A percentile compares a stretch with the other conserved stretches of the same genome.
Evolutionary conservation across 2,888 invertebrate species (phyloP).

Genomic region (Drosophila subsilvestris): DNA sequence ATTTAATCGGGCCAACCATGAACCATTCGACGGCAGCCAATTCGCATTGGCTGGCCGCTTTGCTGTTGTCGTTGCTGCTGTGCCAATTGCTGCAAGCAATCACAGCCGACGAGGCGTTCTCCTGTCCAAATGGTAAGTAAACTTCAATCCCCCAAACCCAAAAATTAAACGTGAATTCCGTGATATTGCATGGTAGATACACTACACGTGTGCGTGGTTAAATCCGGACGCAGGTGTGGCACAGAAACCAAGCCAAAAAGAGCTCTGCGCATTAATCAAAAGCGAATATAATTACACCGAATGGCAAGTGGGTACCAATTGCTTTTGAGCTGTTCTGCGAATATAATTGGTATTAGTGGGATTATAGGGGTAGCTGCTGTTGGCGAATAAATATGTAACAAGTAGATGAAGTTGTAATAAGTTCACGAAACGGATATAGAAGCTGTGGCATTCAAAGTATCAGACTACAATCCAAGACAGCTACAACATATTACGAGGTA

Average conservation of each 20-base stretch:
- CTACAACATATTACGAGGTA: not conserved
- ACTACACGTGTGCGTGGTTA: conserved; percentile 68
- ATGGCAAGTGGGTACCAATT: conserved; percentile 16
- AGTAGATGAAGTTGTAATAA: not conserved
- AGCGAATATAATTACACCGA: conserved; percentile 57
- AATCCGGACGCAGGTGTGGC: conserved; percentile 62
- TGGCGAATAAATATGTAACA: not conserved
- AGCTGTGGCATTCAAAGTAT: not conserved
- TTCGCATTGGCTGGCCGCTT: conserved; percentile 84
- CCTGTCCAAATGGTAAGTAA: conserved; percentile 84
- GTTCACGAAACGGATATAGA: not conserved
- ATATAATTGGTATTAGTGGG: not conserved
- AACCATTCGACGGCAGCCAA: conserved; percentile 84
- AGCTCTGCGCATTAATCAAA: conserved; percentile 60
- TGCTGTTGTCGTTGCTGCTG: conserved; percentile 68
- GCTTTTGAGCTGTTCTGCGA: conserved; percentile 44
- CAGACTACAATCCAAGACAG: not conserved
- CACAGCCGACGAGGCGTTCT: conserved; percentile 82
- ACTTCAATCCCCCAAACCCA: conserved; percentile 11
- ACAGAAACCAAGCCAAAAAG: conserved; percentile 31
- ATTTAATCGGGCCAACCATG: conserved; percentile 78
- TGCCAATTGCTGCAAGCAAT: conserved; percentile 49
- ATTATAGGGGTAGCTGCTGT: conserved; percentile 14
- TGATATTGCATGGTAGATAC: conserved; percentile 42
- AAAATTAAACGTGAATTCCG: conserved; percentile 54